These are phyloP conservation scores for Prietella phreatophila DNA, from an alignment of 2,113 vertebrate species.

Conservation along the genomic window DNA sequence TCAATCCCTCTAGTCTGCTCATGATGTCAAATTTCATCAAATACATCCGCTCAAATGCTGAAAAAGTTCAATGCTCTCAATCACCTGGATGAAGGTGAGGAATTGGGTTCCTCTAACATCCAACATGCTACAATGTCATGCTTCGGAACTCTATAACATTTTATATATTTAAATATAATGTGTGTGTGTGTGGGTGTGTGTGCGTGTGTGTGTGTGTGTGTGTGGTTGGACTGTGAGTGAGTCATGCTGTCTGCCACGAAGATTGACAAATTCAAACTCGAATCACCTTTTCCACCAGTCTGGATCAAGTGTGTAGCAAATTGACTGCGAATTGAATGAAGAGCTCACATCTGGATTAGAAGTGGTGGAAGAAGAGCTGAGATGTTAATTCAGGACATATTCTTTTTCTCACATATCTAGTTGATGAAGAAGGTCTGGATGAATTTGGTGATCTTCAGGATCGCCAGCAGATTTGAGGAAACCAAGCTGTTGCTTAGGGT, in stretches of 20 bases:
- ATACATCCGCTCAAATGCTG: neutral
- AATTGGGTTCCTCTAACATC: neutral
- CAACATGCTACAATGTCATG: neutral
- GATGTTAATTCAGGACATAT: neutral
- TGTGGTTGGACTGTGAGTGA: neutral
- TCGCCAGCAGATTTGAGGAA: too few species aligned
- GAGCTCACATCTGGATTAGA: neutral
- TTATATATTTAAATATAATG: neutral
- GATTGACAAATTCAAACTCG: neutral
- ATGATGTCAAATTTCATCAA: neutral
- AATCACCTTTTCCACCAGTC: slow-evolving; percentile 6
- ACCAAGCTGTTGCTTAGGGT: too few species aligned
- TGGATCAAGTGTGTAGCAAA: neutral
- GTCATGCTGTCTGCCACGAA: slow-evolving; percentile 3
- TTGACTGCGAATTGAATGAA: neutral
- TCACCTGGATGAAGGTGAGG: neutral
- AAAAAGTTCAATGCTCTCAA: neutral
- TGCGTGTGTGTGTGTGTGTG: neutral
- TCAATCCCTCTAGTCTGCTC: neutral
- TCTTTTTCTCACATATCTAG: too few species aligned
- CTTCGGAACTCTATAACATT: neutral
- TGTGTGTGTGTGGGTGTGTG: too few species aligned
- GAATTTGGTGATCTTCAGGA: neutral
- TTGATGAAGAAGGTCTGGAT: neutral
- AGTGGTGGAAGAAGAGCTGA: neutral